Conservation (phyloP, 1,140 invertebrate genomes). For the Glossosoma conforme region DNA sequence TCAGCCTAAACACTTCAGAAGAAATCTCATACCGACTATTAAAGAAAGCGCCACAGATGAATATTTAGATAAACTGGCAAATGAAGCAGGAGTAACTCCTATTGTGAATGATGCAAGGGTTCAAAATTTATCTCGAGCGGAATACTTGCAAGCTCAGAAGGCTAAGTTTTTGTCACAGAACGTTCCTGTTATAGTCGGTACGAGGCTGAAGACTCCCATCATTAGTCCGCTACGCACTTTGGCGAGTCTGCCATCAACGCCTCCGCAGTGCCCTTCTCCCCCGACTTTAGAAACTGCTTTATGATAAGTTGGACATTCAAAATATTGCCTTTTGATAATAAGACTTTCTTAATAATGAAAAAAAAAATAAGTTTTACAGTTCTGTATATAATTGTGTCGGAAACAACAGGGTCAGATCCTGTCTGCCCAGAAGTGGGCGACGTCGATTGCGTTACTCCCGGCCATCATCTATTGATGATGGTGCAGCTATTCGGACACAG, state of each 20-base stretch:
- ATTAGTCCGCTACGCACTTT: background rate
- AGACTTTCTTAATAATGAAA: too few species aligned
- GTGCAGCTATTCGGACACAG: too few species aligned
- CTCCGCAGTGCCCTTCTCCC: constrained; percentile 37
- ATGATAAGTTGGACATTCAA: too few species aligned
- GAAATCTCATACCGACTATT: constrained; percentile 24
- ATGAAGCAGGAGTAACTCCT: background rate
- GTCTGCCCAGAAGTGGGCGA: too few species aligned
- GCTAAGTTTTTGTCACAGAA: constrained; percentile 28
- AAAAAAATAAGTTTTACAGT: too few species aligned
- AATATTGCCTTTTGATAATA: too few species aligned
- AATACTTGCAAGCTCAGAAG: constrained; percentile 29
- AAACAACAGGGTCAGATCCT: too few species aligned
- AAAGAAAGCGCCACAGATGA: constrained; percentile 17
- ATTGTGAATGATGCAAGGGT: too few species aligned
- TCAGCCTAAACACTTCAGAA: constrained; percentile 18
- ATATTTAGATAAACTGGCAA: background rate
- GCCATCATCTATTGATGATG: too few species aligned
- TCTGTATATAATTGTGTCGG: too few species aligned
- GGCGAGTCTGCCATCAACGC: too few species aligned
- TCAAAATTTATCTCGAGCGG: constrained; percentile 21
- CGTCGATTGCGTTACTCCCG: too few species aligned
- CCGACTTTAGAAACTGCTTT: constrained; percentile 57
- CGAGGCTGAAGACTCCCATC: background rate
- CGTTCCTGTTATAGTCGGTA: background rate